Evolutionary conservation across 2,888 invertebrate species (phyloP), one percentile per base, ranked within the genome.

Genomic region (Galerucella calmariensis): DNA sequence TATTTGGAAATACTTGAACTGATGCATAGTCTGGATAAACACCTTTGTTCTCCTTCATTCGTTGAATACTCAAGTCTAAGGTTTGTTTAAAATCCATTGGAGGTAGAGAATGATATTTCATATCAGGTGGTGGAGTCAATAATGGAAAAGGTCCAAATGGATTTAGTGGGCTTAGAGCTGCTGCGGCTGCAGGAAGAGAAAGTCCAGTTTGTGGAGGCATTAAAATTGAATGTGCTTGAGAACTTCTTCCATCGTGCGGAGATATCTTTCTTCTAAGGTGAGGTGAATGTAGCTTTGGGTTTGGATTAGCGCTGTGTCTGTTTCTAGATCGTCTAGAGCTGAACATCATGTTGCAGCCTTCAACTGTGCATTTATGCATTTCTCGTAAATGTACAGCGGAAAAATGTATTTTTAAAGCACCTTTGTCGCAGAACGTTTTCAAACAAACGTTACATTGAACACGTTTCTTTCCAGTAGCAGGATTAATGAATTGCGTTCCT

Each of bases 381-480:
- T 99, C 99, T 58, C 98, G 92, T 75, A 99, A 89, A 86, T 99
- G 99, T 11, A 99, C 99, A 0, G 99, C 99, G 68, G 98, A 98
- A 86, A 98, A 99, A 87, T 99, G 99, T 9, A 99, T 99, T 89
- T 99, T 99, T 35, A 99, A 90, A 1, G 99, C 99, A 77, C 99
- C 99, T 89, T 99, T 99, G 90, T 99, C 99, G 90, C 99, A 99
- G 89, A 99, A 99, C 16, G 99, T 99, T 89, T 99, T 99, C 77
- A 98, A 89, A 86, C 99, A 99, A 59, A 98, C 97, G 83, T 98
- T 97, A 88, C 99, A 99, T 86, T 98, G 97, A 3, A 99, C 98
- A 79, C 99, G 92, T 86, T 98, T 98, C 88, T 99, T 99, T 0
- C 97, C 97, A 0, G 97, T 97, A 0, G 95, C 93, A 1, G 97